Base-by-base conservation (phyloP, 2,888 invertebrate genomes). In the Rotaria sp. region DNA sequence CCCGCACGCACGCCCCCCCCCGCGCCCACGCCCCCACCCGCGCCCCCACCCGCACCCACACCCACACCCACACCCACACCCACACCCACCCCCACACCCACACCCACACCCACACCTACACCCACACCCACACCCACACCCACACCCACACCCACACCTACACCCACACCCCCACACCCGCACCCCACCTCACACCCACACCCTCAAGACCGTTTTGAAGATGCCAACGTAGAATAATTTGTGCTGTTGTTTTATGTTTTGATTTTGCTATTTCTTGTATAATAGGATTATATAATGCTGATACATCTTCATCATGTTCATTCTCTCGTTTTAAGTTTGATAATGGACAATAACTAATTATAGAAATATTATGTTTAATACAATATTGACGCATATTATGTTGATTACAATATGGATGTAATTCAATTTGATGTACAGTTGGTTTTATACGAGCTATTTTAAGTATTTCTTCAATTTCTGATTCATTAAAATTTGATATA, bases 281-380 rank as follows among this genome's bases (percentile, higher is more conserved):
- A 26, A 59, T 52, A 35, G 74, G 45, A 80, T 85, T n/a, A 26
- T 85, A 30, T 55, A 86, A n/a, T 26, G 59, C 45, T 10, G 50
- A 48, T 84, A 80, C 41, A 80, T 86, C 85, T 45, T 59, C 75
- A 48, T 48, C 50, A 35, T 75, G 48, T 80, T 57, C 67, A 35
- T 50, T 45, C 11, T 52, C 57, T 30, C 84, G 84, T 50, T 84
- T 84, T 15, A 84, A 84, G 38, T 84, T 48, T 50, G 94, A 95
- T 87, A 95, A 92, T 0, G 95, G 95, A 86, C 94, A 94, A 91
- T 95, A 96, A 0, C 94, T 95, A 1, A 94, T 94, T 21, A 95
- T 92, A 0, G 92, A 91, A 84, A 95, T 93, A 85, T 92, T 93
- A 0, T 93, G 92, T 0, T 93, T 91, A 88, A 93, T 93, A 91